Evolutionary conservation across 1,140 invertebrate species (phyloP), one percentile per base, ranked within the genome.

Genomic region (Euura lappo): DNA sequence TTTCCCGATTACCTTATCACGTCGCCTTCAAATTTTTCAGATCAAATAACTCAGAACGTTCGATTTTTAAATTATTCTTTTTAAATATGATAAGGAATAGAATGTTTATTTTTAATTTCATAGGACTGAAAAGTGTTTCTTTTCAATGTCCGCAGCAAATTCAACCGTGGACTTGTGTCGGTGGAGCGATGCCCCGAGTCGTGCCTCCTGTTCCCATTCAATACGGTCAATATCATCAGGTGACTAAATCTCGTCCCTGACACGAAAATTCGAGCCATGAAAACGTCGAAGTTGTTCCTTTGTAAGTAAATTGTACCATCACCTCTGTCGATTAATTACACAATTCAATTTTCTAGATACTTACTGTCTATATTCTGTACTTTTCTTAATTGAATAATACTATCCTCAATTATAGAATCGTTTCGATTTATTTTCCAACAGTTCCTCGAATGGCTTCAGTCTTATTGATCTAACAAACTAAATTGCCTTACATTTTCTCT

Each of bases 251-350:
- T 77, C 92, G 94, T 82, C 92, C 93, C 7, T 95, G 94, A 94
- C 87, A 93, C 71, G 92, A 93, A 8, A 93, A 92, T n/a, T 89
- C 93, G 82, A 93, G 93, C 45, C 94, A 92, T 81, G 92, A 94
- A 85, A 93, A 92, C 79, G 90, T 93, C 10, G 91, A 94, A 89
- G 89, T 93, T n/a, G 91, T 90, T 65, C 93, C 93, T 74, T 85
- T 94, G 92, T 93, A 88, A 88, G 84, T 80, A 74, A 11, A 47
- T 42, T 65, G 51, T 13, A 76, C 47, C 68, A 72, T 42, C 6
- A 65, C 47, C 67, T 42, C 10, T 60, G 1, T 28, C 28, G 28
- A 28, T 28, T 28, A 28, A 28, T 28, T 28, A 28, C 28, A 28
- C 28, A 28, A 28, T 28, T 28, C 28, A 28, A 28, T 28, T 28